Conservation (phyloP, 2,888 invertebrate genomes). For the Graphium colonna region DNA sequence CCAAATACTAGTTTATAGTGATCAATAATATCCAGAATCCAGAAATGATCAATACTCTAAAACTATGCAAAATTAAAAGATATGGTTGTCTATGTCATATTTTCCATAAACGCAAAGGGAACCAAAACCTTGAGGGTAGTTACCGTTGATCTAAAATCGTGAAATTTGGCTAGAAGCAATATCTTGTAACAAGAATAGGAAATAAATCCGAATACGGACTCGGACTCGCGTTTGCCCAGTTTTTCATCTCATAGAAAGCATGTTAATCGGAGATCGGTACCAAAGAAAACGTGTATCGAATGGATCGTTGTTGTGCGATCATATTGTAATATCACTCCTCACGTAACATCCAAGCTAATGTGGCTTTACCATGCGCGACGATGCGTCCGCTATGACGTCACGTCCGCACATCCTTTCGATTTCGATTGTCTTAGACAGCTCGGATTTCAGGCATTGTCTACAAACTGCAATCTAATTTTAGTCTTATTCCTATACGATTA, state of each 20-base stretch:
- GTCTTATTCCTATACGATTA: slow-evolving; percentile 3
- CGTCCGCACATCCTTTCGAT: slow-evolving; percentile 71
- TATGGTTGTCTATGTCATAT: too few species aligned
- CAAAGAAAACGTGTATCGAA: background rate
- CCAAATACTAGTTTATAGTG: too few species aligned
- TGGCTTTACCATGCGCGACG: slow-evolving; percentile 6
- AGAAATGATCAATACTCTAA: too few species aligned
- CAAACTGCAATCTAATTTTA: background rate
- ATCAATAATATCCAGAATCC: too few species aligned
- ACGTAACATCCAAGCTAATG: slow-evolving; percentile 5
- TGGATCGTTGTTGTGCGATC: background rate
- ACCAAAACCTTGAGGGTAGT: too few species aligned
- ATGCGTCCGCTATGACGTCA: slow-evolving; percentile 50
- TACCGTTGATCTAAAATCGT: too few species aligned
- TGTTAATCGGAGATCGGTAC: background rate
- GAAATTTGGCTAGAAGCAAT: too few species aligned
- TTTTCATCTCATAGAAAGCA: background rate
- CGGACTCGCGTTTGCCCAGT: too few species aligned
- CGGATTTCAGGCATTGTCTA: slow-evolving; percentile 58
- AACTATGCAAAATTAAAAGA: too few species aligned
- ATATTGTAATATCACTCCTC: background rate
- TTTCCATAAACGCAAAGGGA: too few species aligned
- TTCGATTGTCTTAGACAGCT: slow-evolving; percentile 75
- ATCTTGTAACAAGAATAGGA: too few species aligned
- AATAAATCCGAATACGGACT: too few species aligned